phyloP scores from a whole-genome alignment of 2,113 vertebrate genomes.

The Halichoeres trimaculatus region DNA sequence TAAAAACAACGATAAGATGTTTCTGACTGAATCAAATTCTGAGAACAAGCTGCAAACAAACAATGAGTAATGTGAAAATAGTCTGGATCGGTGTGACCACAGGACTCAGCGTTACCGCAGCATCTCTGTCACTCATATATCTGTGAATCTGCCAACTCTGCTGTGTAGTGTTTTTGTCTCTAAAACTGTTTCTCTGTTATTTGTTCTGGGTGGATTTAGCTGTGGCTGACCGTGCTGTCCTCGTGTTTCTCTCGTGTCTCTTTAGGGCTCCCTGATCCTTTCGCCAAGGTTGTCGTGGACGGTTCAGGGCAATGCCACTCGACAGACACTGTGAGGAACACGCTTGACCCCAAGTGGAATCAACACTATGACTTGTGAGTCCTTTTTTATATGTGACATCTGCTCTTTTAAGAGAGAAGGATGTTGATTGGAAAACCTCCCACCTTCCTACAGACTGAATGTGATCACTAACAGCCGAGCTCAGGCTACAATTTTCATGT shows the following conservation, averaged over 20 bases:
- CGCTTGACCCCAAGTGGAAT: constrained; percentile 99
- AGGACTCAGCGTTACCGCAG: background rate
- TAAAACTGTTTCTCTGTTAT: constrained; percentile 1
- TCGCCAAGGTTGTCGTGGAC: constrained; percentile 98
- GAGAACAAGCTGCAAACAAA: background rate
- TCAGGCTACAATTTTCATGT: constrained; percentile 4
- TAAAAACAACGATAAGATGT: no score
- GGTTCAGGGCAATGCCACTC: constrained; percentile 99
- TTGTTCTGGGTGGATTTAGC: background rate
- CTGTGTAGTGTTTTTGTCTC: constrained; percentile 1
- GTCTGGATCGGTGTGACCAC: background rate
- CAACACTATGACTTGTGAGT: constrained; percentile 99
- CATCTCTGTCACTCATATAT: constrained; percentile 4
- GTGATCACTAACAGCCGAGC: constrained; percentile 18
- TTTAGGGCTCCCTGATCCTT: constrained; percentile 96
- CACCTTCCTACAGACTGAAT: constrained; percentile 9
- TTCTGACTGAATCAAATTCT: no score
- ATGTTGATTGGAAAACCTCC: constrained; percentile 12
- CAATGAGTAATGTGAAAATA: constrained; percentile 13
- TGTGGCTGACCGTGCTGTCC: background rate
- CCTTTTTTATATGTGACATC: background rate
- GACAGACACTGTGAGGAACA: constrained; percentile 99
- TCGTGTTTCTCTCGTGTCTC: constrained; percentile 1
- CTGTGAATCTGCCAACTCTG: background rate
- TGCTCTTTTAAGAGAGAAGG: no score